A percentile compares a stretch with the other conserved stretches of the same genome.
phyloP scores from a whole-genome alignment of 2,113 vertebrate species.

The Galemys pyrenaicus region DNA sequence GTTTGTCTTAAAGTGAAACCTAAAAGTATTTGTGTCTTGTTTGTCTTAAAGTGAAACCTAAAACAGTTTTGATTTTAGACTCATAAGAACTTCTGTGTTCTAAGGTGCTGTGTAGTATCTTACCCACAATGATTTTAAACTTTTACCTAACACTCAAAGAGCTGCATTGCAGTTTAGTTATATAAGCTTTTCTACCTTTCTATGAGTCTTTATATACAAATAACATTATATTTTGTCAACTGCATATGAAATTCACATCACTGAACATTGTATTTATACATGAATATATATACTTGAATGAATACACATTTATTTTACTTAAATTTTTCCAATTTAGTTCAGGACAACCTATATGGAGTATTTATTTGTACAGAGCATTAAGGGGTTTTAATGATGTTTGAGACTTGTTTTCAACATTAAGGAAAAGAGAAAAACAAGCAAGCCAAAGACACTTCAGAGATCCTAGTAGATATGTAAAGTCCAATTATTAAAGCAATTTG shows the following conservation, averaged over 20 bases:
- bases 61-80: background rate
- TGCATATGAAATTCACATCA: background rate
- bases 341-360: background rate
- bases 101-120: background rate
- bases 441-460: background rate
- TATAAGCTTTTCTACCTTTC: background rate
- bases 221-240: background rate
- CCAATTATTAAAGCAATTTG: background rate
- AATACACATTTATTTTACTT: background rate
- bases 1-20: too few species aligned
- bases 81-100: background rate
- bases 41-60: background rate
- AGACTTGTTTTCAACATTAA: background rate
- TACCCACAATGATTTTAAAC: background rate
- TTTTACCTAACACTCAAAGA: background rate
- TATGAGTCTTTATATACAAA: background rate
- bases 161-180: background rate
- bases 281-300: background rate
- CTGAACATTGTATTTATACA: background rate
- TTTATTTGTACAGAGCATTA: background rate
- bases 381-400: background rate
- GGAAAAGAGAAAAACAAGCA: background rate
- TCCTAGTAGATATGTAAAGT: background rate
- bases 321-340: background rate
- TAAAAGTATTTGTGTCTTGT: background rate